phyloP scores from a whole-genome alignment of 2,888 invertebrate species.

The Polymixis flavicincta region DNA sequence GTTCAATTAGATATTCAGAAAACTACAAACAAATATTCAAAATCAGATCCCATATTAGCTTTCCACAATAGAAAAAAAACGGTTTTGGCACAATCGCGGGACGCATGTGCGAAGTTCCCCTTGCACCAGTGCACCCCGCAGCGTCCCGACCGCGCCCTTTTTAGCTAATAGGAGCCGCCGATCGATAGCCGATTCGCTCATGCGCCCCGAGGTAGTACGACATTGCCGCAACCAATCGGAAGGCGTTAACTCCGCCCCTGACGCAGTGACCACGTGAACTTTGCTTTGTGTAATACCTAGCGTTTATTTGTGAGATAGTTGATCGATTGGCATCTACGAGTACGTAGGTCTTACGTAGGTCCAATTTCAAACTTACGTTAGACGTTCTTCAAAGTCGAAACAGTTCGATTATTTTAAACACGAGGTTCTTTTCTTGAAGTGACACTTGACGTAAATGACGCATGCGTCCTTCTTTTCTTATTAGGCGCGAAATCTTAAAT shows the following conservation, averaged over 20 bases:
- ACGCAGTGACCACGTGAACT: constrained; percentile 4
- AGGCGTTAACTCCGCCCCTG: constrained; percentile 15
- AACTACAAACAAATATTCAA: neutral
- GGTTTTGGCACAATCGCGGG: constrained; percentile 1
- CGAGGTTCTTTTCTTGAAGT: neutral
- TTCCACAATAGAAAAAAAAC: neutral
- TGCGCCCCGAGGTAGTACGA: constrained; percentile 22
- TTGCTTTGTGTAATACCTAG: neutral
- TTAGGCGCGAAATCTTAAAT: constrained; percentile 2
- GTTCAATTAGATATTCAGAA: neutral
- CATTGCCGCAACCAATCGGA: neutral
- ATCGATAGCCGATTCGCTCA: constrained; percentile 44
- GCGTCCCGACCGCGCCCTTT: neutral
- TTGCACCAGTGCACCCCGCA: constrained; percentile 6
- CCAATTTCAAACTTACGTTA: neutral
- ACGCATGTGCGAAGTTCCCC: constrained; percentile 13
- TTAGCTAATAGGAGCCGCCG: neutral
- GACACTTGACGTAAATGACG: constrained; percentile 9
- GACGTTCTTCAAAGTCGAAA: neutral
- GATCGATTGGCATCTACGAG: no score
- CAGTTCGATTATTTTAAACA: neutral
- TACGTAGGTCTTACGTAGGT: no score
- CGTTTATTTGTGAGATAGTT: neutral
- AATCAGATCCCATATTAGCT: neutral
- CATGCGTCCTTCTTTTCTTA: constrained; percentile 21